Conservation (phyloP, 2,888 invertebrate genomes). For the Melitaea athalia region DNA sequence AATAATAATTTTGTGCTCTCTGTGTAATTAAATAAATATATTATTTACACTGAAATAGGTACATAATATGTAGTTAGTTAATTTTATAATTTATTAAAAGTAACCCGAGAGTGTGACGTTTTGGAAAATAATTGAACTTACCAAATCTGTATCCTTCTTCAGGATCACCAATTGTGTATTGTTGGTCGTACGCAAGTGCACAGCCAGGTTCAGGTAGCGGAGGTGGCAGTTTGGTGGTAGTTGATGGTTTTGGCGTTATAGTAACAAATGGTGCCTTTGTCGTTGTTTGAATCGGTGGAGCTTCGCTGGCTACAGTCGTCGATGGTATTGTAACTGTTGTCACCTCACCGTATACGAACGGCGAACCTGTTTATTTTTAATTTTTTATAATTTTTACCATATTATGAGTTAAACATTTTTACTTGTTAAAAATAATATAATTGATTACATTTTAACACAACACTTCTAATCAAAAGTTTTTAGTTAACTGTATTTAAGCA, state of each 20-base stretch:
- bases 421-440: no score
- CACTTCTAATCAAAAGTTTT: no score
- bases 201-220: slow-evolving; percentile 72
- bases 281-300: slow-evolving; percentile 25
- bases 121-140: slow-evolving; percentile 52
- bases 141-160: slow-evolving; percentile 85
- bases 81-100: no score
- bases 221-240: slow-evolving; percentile 57
- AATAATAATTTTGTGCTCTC: no score
- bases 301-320: slow-evolving; percentile 29
- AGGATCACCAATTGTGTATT: slow-evolving; percentile 74
- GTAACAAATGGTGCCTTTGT: slow-evolving; percentile 35
- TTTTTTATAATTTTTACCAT: background rate
- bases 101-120: no score
- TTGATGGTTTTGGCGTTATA: slow-evolving; percentile 35
- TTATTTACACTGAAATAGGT: no score
- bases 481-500: no score
- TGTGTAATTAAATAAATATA: no score
- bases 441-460: no score
- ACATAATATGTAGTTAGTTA: no score
- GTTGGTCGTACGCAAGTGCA: slow-evolving; percentile 76
- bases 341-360: slow-evolving; percentile 26
- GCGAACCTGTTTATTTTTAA: slow-evolving; percentile 31
- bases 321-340: slow-evolving; percentile 38
- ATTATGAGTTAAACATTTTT: no score